phyloP scores from a whole-genome alignment of 1,140 invertebrate species.

The Cydia pomonella region DNA sequence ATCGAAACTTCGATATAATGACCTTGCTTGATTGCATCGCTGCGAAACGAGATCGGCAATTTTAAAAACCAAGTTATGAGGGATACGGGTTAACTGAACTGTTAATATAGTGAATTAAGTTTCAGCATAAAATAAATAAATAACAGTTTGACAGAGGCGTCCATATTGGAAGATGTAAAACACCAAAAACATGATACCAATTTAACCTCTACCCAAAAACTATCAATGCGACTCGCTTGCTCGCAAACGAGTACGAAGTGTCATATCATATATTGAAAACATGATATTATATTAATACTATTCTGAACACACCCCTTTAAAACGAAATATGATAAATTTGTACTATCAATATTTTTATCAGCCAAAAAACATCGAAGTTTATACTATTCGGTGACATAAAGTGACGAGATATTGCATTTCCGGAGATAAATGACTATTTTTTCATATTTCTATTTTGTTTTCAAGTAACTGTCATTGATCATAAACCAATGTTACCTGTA shows the following conservation, averaged over 20 bases:
- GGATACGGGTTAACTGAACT: slow-evolving; percentile 16
- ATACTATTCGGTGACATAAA: background rate
- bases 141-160: background rate
- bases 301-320: background rate
- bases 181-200: no score
- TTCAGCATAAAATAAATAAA: background rate
- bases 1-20: background rate
- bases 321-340: background rate
- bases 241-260: no score
- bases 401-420: slow-evolving; percentile 1
- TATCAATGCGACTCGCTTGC: no score
- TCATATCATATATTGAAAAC: no score
- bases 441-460: background rate
- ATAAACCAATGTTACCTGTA: slow-evolving; percentile 16
- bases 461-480: slow-evolving; percentile 11
- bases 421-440: background rate
- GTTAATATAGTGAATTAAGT: background rate
- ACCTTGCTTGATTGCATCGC: slow-evolving; percentile 1
- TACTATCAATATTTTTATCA: background rate
- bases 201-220: no score
- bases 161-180: background rate
- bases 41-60: slow-evolving; percentile 3
- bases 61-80: background rate
- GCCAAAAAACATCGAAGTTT: background rate
- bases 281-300: background rate